phyloP scores from a whole-genome alignment of 2,888 invertebrate species.

The Troides helena region DNA sequence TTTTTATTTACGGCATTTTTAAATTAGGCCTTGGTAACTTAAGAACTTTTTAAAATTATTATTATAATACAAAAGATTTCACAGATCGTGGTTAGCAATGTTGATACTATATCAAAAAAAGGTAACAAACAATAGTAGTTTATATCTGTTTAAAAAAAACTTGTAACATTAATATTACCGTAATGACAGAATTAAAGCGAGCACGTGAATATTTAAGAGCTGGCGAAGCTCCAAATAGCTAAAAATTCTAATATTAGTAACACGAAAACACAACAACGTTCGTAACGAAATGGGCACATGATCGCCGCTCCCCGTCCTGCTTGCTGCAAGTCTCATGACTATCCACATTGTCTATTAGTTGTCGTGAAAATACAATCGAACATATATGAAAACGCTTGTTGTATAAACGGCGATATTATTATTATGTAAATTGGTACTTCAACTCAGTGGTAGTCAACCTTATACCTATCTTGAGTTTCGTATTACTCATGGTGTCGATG shows the following conservation, averaged over 20 bases:
- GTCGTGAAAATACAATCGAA: neutral
- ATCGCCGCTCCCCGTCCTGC: slow-evolving; percentile 53
- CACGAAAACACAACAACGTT: slow-evolving; percentile 62
- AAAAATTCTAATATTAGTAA: slow-evolving; percentile 75
- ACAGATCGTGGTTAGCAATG: neutral
- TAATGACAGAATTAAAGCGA: slow-evolving; percentile 39
- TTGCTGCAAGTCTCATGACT: slow-evolving; percentile 39
- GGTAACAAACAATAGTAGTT: neutral
- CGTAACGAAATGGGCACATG: slow-evolving; percentile 71
- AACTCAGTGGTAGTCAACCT: neutral
- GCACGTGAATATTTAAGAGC: slow-evolving; percentile 55
- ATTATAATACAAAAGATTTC: too few species aligned
- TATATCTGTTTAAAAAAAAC: neutral
- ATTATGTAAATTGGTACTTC: neutral
- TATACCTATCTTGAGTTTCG: too few species aligned
- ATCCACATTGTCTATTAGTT: neutral
- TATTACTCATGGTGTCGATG: too few species aligned
- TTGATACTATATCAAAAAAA: neutral
- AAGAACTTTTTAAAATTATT: too few species aligned
- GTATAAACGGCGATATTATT: neutral
- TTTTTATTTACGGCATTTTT: too few species aligned
- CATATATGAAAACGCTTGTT: neutral
- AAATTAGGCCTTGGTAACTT: too few species aligned
- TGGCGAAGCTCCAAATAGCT: slow-evolving; percentile 72
- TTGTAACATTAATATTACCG: slow-evolving; percentile 42